Base-by-base conservation (phyloP, 2,113 vertebrate species). In the Ceratotherium simum region DNA sequence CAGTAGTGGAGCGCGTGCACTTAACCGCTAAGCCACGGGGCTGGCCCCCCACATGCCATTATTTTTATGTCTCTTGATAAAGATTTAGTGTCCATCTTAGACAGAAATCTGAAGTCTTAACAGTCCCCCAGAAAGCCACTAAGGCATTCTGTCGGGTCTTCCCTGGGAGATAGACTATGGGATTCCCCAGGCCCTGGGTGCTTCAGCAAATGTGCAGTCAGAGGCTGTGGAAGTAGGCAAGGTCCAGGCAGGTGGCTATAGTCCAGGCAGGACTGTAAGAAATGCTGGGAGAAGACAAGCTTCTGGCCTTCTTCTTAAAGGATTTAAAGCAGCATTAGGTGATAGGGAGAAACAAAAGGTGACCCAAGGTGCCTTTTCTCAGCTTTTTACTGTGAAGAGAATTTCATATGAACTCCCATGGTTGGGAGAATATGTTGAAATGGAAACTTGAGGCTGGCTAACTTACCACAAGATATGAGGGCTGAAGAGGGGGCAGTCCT, bases 291-390 rank as follows among this genome's bases (percentile, higher is more conserved):
- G 51, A 93, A 95, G 58, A 80, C 58, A 95, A 58, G 51, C 56
- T 80, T 85, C 65, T 86, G 75, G 80, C 60, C 21, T 39, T 31
- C 56, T 70, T 60, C 39, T 60, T 85, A 36, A 75, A 90, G 21
- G 78, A 80, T 84, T 88, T 92, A 92, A 91, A 92, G 48, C 27
- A 93, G 39, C 42, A 36, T 83, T 96, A 29, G 13, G 48, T 91
- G 91, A 23, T 64, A 92, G 48, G 46, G 54, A 90, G 75, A 92
- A 84, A 87, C 29, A 83, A 83, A 91, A 87, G 62, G 42, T 78
- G 76, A 58, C 46, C 10, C 36, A 73, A 9, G 36, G 64, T 80
- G 64, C 14, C 23, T 42, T 46, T 96, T 92, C 18, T 95, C 69
- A 82, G 31, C 62, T 91, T 56, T 78, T 46, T 88, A 64, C 31